Evolutionary conservation across 92 coral and sea anemone genomes (phyloP), one percentile per base, ranked within the genome.

Genomic region (Epizoanthus stellaris): DNA sequence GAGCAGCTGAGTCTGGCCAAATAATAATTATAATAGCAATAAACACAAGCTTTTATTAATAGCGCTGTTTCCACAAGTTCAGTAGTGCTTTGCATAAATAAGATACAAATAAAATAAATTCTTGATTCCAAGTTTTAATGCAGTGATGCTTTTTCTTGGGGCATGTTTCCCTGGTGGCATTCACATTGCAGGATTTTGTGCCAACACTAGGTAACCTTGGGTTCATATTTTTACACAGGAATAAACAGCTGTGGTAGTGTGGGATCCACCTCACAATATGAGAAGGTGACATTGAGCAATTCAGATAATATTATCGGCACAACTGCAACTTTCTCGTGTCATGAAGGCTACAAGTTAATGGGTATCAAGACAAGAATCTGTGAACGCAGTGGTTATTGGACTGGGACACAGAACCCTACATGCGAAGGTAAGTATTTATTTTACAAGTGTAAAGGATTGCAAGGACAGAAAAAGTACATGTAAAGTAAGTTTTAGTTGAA

Each of bases 361-460:
- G 94, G 94, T 9, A 6, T 21, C 4, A n/a, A 14, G 7, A 6
- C 19, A 17, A 87, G 92, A 53, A 82, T 54, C 2, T 93, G 96
- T 17, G 84, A 14, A 5, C 23, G 73, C 4, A 43, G 63, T 73
- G 96, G 94, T 3, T 4, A 16, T 19, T 93, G 96, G 96, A 75
- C 87, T 25, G 87, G 57, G 2, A 0, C 1, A 1, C 5, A 30
- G 59, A 90, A 86, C 47, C 94, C 96, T 38, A 81, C 68, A 70
- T 93, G 96, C 70, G 30, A 23, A 43, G 45, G 94, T 93, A 68
- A 82, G 91, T 19, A 14, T 72, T 19, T 19, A 15, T 17, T 42
- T 36, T 12, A 30, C 34, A 30, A 30, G 34, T 30, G 34, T 30
- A 30, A 30, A 30, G 34, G 34, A 30, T 30, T 30, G 34, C 34